Base-by-base conservation (phyloP, 2,113 vertebrate species). In the Rhinolophus sinicus region DNA sequence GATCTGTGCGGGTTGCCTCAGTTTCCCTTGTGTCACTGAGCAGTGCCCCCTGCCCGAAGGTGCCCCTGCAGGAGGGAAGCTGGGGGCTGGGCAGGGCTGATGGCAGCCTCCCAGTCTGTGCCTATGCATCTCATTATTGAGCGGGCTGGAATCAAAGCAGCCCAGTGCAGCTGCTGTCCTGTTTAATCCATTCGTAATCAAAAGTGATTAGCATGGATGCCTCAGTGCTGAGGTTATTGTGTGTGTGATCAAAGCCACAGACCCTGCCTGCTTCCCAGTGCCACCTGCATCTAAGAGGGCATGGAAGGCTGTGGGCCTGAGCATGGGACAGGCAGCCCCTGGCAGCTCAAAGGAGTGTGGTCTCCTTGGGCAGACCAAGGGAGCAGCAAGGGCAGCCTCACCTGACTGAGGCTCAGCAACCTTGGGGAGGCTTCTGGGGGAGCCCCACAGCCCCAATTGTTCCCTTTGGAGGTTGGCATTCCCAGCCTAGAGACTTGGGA, bases 141-240 rank as follows among this genome's bases (percentile, higher is more conserved):
- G 90, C 85, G 26, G 97, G 91, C 85, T 64, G 77, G 97, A 98
- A 98, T 98, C 98, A 98, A 98, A 98, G 98, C 97, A 81, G 94
- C 95, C 95, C 62, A 0, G 33, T 96, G 97, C 98, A 98, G 98
- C 98, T 98, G 98, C 98, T 98, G 97, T 98, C 96, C 98, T 81
- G 73, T 97, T 98, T 98, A 98, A 98, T 98, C 98, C 98, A 98
- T 98, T 98, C 92, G 97, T 97, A 98, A 98, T 97, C 95, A 2
- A 14, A 97, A 95, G 96, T 98, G 97, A 98, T 98, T 98, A 98
- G 92, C 97, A 98, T 97, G 96, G 98, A 98, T 98, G 97, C 80
- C 98, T 97, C 83, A 3, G 95, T 80, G 94, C 93, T 97, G 87
- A 98, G 98, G 97, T 97, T 97, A 97, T 98, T 98, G 96, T 95